Conservation (phyloP, 2,888 invertebrate genomes). For the Cephus rjabovi region DNA sequence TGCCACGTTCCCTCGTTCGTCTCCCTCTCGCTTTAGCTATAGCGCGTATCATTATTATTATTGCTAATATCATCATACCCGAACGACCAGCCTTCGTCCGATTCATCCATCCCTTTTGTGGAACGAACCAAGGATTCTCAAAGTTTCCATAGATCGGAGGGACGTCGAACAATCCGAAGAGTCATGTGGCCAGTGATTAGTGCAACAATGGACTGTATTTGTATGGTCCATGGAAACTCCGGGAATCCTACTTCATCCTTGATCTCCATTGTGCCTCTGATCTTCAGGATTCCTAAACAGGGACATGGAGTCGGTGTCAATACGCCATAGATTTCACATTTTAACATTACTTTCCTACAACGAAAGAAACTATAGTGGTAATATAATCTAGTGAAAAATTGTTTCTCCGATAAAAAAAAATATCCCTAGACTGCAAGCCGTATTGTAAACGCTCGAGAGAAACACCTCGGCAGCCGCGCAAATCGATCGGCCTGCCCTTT, state of each 20-base stretch:
- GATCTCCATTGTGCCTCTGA: neutral
- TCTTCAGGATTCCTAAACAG: neutral
- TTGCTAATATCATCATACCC: neutral
- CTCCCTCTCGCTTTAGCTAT: neutral
- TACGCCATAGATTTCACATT: neutral
- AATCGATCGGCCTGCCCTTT: neutral
- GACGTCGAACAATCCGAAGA: constrained; percentile 13
- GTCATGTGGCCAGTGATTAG: constrained; percentile 23
- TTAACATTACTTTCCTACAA: neutral
- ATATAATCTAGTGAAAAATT: neutral
- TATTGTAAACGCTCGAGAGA: neutral
- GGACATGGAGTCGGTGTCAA: neutral
- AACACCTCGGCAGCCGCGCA: neutral
- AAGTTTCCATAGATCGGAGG: neutral
- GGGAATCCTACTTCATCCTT: neutral
- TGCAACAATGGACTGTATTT: constrained; percentile 16
- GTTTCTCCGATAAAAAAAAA: neutral
- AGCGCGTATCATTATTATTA: neutral
- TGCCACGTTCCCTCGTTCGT: constrained; percentile 14
- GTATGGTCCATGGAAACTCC: constrained; percentile 5
- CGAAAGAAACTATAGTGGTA: neutral
- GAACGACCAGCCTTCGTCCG: neutral
- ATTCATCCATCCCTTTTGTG: neutral
- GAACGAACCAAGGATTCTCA: neutral
- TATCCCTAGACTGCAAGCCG: neutral